A percentile compares a stretch with the other conserved stretches of the same genome.
These are phyloP conservation scores for Orgyia antiqua DNA, from an alignment of 2,888 invertebrate genomes.

Conservation along the genomic window DNA sequence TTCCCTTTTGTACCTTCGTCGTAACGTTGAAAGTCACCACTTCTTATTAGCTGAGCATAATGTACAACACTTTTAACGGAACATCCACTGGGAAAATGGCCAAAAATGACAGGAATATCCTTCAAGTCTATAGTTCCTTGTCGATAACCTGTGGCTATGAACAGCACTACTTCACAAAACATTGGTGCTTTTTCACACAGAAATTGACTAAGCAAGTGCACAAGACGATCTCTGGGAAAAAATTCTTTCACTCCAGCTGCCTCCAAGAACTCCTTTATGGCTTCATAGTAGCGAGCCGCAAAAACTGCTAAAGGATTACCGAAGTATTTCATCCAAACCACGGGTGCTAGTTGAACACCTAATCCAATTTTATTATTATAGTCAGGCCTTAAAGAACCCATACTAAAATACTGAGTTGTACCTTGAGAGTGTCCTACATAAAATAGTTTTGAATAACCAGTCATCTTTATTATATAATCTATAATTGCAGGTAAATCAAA, in stretches of 20 bases:
- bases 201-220: constrained; percentile 53
- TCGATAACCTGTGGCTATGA: constrained; percentile 77
- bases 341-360: constrained; percentile 59
- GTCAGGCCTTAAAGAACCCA: constrained; percentile 71
- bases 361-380: constrained; percentile 78
- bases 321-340: constrained; percentile 74
- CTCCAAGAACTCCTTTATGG: constrained; percentile 38
- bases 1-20: constrained; percentile 54
- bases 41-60: constrained; percentile 69
- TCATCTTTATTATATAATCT: constrained; percentile 48
- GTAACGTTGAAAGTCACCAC: constrained; percentile 51
- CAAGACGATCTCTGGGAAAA: constrained; percentile 70
- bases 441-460: constrained; percentile 73
- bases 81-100: constrained; percentile 74
- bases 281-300: constrained; percentile 25
- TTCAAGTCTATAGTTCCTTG: constrained; percentile 69
- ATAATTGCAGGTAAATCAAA: constrained; percentile 84
- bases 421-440: constrained; percentile 87
- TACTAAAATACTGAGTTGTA: constrained; percentile 76
- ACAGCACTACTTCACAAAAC: constrained; percentile 75
- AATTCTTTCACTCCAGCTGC: constrained; percentile 79
- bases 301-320: constrained; percentile 38
- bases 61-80: constrained; percentile 67
- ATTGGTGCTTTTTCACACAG: constrained; percentile 56
- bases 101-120: constrained; percentile 70